Evolutionary conservation across 2,888 invertebrate species (phyloP), one percentile per base, ranked within the genome.

Genomic region (Scelioninae gen. 1): DNA sequence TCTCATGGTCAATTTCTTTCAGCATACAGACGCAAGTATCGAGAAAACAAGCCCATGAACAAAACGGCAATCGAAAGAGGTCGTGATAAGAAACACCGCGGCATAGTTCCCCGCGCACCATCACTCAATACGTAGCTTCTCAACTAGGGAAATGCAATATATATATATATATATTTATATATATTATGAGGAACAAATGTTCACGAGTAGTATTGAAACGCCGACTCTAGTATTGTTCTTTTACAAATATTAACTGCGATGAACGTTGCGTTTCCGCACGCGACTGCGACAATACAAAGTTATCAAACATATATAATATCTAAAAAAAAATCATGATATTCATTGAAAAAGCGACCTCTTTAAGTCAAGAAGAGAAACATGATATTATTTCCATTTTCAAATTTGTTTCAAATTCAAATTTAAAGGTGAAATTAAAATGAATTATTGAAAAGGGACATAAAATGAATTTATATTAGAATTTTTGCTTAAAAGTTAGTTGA

Each of bases 41-140:
- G 80, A 72, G 82, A 78, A 66, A 80, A 66, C 45, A 77, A 66
- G 58, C 51, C 62, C 66, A 84, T 56, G 77, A 83, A 80, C 72
- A 74, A 79, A 85, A 85, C 83, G 83, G 76, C 85, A 85, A 85
- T 85, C 82, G 86, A 89, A 89, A 85, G 88, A 89, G 88, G 88
- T 88, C 87, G 87, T 86, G 90, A 90, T 89, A 90, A 90, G 88
- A 85, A 85, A 76, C 84, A 47, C 60, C 84, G 60, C 68, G 80
- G 66, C 76, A 85, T 76, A 83, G 72, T 82, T 76, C 77, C 68
- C 80, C 79, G 62, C 84, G 55, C 80, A 63, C 60, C 83, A 83
- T 84, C 86, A 84, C 87, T 85, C 83, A 72, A 85, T 84, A 86
- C 85, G 86, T 88, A 88, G 85, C 83, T 87, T 86, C 82, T 60